Evolutionary conservation across 2,888 invertebrate species (phyloP).

Genomic region (Clistopyga incitator): DNA sequence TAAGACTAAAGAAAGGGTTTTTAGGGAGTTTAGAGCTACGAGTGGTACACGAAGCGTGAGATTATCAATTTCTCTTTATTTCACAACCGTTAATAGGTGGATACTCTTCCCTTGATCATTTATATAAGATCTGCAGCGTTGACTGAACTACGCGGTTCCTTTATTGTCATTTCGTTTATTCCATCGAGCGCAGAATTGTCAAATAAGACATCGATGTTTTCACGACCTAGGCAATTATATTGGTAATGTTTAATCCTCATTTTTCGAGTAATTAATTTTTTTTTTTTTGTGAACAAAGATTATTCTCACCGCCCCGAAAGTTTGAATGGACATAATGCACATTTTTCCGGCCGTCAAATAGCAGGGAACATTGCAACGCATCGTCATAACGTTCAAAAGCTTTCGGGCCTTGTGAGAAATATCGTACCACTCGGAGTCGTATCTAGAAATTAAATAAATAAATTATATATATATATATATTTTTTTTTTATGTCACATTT

Average conservation of each 20-base stretch:
- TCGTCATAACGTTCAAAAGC: not conserved
- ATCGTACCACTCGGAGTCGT: conserved; percentile 11
- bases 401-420: conserved; percentile 1
- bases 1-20: not conserved
- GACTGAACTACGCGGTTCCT: not conserved
- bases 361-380: conserved; percentile 8
- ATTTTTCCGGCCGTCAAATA: not conserved
- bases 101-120: too few relatives aligned
- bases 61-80: not conserved
- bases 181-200: conserved; percentile 14
- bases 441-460: not conserved
- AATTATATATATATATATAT: too few relatives aligned
- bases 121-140: too few relatives aligned
- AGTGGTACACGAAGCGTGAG: not conserved
- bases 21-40: not conserved
- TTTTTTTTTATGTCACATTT: too few relatives aligned
- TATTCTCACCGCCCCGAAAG: conserved; percentile 7
- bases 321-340: not conserved
- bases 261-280: not conserved
- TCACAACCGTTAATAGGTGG: too few relatives aligned
- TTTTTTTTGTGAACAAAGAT: not conserved
- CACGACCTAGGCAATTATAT: not conserved
- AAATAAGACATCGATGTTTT: conserved; percentile 14
- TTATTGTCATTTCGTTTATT: not conserved
- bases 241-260: not conserved